Base-by-base conservation (phyloP, 2,888 invertebrate species). In the Yponomeuta plumbellus region DNA sequence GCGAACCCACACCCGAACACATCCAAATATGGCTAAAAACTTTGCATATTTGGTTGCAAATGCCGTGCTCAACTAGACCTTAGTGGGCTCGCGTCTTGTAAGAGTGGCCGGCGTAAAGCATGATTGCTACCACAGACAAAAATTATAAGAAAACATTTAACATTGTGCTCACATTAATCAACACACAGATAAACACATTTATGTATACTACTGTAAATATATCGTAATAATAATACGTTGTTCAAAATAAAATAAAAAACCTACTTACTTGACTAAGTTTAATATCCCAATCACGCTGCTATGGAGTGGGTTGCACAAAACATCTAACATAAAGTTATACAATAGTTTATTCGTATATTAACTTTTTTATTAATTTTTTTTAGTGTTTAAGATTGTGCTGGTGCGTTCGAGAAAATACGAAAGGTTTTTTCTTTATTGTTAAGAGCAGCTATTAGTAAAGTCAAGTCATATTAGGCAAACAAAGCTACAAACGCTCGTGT, bases 131-230 rank as follows among this genome's bases (percentile, higher is more conserved):
- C 44, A 17, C 44, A 52, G 44, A 52, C 44, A 17, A 52, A 34
- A 52, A 0, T 1, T 52, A 52, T 17, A 78, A 79, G 77, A 80
- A 78, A 78, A 78, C 75, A 74, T 71, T 80, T 78, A 39, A 73
- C 72, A 81, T 88, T 88, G 88, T 89, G 88, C 86, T 85, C 84
- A 87, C 86, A 84, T 82, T 79, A 81, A 85, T 75, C 79, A 71
- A 77, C 83, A 86, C 83, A 80, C 82, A 78, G 71, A 75, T 78
- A 83, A 79, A 84, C 75, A 77, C 76, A 82, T 52, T 52, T 52
- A 52, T 80, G 80, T 76, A 26, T 23, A 21, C 57, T 64, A 21
- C 40, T 44, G 17, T 64, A n/a, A 44, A 56, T 34, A 65, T 52
- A 17, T 17, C 13, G 17, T 52, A 52, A 52, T 56, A 78, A 81